A percentile compares a stretch with the other conserved stretches of the same genome.
phyloP scores from a whole-genome alignment of 2,797 vertebrate genomes.

The Triplophysa bombifrons region DNA sequence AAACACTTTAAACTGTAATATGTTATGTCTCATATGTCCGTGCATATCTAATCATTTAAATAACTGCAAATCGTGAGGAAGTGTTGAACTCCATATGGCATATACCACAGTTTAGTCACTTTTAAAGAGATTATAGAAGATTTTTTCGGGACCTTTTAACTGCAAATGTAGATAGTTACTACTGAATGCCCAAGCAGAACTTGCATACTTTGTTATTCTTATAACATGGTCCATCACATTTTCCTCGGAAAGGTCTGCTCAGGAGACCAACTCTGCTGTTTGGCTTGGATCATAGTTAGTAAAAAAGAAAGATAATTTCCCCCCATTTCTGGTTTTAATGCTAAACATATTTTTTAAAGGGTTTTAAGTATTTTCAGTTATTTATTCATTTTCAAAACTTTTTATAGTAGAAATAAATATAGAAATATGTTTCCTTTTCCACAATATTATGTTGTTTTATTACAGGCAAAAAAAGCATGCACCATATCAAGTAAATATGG shows the following conservation, averaged over 20 bases:
- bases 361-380: not conserved
- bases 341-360: constrained; percentile 11
- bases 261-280: constrained; percentile 47
- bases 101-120: constrained; percentile 5
- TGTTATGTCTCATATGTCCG: not conserved
- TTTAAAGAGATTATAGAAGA: not conserved
- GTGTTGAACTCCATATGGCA: too few relatives aligned
- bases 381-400: constrained; percentile 25
- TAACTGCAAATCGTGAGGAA: not conserved
- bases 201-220: constrained; percentile 46
- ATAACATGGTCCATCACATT: constrained; percentile 49
- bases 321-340: constrained; percentile 37
- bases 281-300: constrained; percentile 43
- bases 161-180: not conserved
- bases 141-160: constrained; percentile 33
- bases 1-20: not conserved
- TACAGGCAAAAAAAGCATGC: not conserved
- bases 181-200: constrained; percentile 19
- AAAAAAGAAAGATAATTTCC: constrained; percentile 21
- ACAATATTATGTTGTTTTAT: not conserved
- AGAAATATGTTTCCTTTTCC: not conserved
- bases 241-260: constrained; percentile 44
- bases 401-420: not conserved
- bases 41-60: not conserved
- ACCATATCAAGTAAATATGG: not conserved